Evolutionary conservation across 2,888 invertebrate species (phyloP).

Genomic region (Cantharis rustica): DNA sequence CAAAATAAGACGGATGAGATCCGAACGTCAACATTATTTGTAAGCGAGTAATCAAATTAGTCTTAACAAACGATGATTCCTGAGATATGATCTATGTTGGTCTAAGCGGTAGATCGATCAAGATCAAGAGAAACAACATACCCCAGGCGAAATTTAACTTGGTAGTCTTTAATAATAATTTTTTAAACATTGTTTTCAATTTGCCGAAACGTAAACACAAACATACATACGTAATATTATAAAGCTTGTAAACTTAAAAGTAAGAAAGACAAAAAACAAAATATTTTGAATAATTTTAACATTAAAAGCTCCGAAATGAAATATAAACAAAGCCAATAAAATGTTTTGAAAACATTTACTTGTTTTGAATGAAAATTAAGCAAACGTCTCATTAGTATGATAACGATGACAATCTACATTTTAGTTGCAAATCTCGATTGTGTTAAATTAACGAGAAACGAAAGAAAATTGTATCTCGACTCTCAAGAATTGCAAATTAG

Average conservation of each 20-base stretch:
- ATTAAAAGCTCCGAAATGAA: background rate
- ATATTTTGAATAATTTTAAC: background rate
- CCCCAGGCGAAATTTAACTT: background rate
- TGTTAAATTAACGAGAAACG: background rate
- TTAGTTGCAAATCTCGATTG: background rate
- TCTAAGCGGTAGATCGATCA: background rate
- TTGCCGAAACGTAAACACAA: background rate
- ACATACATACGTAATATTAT: background rate
- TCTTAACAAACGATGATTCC: background rate
- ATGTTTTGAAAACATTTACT: background rate
- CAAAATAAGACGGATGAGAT: background rate
- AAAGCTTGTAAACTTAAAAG: background rate
- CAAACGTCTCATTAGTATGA: background rate
- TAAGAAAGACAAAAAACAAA: background rate
- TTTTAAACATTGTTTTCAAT: background rate
- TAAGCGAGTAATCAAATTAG: background rate
- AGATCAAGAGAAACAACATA: background rate
- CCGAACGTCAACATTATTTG: background rate
- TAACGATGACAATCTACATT: background rate
- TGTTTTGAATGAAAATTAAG: background rate
- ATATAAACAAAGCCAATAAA: background rate
- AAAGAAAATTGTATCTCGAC: background rate
- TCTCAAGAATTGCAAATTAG: background rate
- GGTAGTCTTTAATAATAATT: background rate
- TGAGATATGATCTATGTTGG: background rate